A percentile compares a stretch with the other conserved stretches of the same genome.
Evolutionary conservation across 2,113 vertebrate genomes (phyloP).

Genomic region (Leptosomus discolor): DNA sequence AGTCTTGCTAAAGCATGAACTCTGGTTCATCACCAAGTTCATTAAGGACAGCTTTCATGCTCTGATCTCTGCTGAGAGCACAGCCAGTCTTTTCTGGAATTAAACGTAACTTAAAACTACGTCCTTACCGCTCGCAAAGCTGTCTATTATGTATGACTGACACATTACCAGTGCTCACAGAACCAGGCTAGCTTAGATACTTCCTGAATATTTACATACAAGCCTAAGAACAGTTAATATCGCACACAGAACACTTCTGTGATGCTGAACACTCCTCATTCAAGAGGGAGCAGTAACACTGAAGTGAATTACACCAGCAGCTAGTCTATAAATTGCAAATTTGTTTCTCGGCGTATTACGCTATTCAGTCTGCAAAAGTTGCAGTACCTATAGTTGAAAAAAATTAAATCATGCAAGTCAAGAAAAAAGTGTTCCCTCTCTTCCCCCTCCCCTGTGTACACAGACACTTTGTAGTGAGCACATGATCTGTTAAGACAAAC

Average conservation of each 20-base stretch:
- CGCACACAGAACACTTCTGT: not conserved
- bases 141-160: not conserved
- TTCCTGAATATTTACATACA: not conserved
- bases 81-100: not conserved
- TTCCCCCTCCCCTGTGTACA: not conserved
- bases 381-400: not conserved
- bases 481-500: not conserved
- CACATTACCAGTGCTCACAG: not conserved
- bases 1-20: not conserved
- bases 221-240: not conserved
- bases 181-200: not conserved
- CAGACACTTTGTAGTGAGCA: not conserved
- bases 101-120: not conserved
- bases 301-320: not conserved
- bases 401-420: not conserved
- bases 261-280: not conserved
- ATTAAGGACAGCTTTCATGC: not conserved
- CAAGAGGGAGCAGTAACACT: not conserved
- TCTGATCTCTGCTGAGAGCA: not conserved
- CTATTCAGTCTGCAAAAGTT: not conserved
- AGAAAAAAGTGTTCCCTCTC: not conserved
- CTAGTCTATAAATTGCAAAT: not conserved
- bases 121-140: not conserved
- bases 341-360: not conserved
- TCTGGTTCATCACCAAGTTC: not conserved